Conservation (phyloP, 2,888 invertebrate genomes). For the Tricholauxania praeusta region DNA sequence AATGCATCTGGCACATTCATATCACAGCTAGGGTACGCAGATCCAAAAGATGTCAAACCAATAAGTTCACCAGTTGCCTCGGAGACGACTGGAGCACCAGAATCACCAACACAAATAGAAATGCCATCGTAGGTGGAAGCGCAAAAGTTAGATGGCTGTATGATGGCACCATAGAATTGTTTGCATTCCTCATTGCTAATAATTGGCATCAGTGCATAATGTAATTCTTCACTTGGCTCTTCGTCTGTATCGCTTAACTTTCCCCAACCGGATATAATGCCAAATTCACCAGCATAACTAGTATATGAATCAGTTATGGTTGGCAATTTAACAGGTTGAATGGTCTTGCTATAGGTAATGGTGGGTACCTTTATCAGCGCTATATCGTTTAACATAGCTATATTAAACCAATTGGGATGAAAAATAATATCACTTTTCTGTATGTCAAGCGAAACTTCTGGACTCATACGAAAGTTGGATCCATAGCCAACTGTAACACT, state of each 20-base stretch:
- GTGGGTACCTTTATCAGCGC: background rate
- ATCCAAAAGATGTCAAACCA: background rate
- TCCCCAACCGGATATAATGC: conserved; percentile 61
- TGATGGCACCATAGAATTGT: background rate
- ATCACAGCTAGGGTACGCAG: background rate
- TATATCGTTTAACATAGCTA: too few species aligned
- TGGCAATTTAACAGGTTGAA: conserved; percentile 48
- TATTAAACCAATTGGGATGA: too few species aligned
- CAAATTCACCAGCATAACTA: conserved; percentile 46
- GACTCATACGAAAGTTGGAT: too few species aligned
- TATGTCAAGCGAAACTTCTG: too few species aligned
- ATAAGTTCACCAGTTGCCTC: background rate
- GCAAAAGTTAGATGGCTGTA: background rate
- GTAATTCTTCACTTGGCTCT: conserved; percentile 48
- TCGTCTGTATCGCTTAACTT: conserved; percentile 44
- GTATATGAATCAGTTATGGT: conserved; percentile 35
- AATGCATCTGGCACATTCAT: background rate
- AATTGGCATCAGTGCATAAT: conserved; percentile 47
- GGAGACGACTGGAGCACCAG: background rate
- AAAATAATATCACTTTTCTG: too few species aligned
- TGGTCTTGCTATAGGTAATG: background rate
- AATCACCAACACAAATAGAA: background rate
- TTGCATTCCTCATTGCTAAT: conserved; percentile 51
- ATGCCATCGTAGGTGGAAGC: background rate
- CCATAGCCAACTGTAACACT: too few species aligned